These are phyloP conservation scores for Macropodus opercularis DNA, from an alignment of 2,797 vertebrate genomes.

Conservation along the genomic window DNA sequence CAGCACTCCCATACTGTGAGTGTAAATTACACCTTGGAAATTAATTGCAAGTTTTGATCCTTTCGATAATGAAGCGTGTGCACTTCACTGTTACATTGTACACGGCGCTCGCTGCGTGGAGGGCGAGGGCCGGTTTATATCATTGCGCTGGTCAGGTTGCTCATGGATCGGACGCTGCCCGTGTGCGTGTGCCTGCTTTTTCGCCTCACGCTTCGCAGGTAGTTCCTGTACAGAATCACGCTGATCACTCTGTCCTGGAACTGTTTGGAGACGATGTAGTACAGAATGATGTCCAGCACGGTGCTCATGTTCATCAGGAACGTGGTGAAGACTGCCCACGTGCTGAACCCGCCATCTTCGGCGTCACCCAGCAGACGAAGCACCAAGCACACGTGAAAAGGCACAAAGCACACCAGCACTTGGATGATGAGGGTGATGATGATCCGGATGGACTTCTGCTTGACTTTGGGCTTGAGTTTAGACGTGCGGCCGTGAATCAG, in stretches of 20 bases:
- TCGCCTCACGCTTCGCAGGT: constrained; percentile 91
- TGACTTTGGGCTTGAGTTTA: constrained; percentile 94
- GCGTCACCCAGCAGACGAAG: constrained; percentile 80
- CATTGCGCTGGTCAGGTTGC: constrained; percentile 91
- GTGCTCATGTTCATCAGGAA: constrained; percentile 97
- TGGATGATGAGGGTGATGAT: constrained; percentile 92
- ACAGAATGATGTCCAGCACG: constrained; percentile 92
- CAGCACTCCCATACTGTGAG: constrained; percentile 75
- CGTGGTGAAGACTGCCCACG: constrained; percentile 91
- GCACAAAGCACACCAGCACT: constrained; percentile 92
- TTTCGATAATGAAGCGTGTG: constrained; percentile 61
- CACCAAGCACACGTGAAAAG: constrained; percentile 90
- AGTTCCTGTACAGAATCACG: constrained; percentile 95
- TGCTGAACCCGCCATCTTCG: constrained; percentile 70
- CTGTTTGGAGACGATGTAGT: constrained; percentile 97
- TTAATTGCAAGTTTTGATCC: constrained; percentile 72
- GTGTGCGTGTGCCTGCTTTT: constrained; percentile 89
- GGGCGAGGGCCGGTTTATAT: constrained; percentile 76
- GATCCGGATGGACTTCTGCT: constrained; percentile 94
- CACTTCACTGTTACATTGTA: constrained; percentile 51
- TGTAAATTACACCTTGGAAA: constrained; percentile 72
- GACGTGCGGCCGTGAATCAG: constrained; percentile 90
- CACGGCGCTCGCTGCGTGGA: no score
- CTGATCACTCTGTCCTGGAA: constrained; percentile 98
- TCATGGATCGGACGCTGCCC: constrained; percentile 90